Evolutionary conservation across 2,113 vertebrate genomes (phyloP).

Genomic region (Carassius gibelio): DNA sequence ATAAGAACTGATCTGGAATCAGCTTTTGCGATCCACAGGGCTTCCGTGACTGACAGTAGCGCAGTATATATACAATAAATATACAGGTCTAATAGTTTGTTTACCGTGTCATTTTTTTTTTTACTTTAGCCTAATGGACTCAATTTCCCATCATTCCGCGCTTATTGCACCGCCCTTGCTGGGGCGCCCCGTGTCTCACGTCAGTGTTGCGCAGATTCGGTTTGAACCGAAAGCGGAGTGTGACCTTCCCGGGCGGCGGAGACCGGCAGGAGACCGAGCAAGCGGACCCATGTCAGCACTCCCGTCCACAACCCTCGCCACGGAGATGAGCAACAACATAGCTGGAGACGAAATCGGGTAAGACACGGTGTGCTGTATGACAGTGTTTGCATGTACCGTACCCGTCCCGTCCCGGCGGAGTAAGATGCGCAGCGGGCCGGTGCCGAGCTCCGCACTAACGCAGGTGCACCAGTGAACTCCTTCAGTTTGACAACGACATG

Average conservation of each 20-base stretch:
- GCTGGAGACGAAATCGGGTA: conserved; percentile 94
- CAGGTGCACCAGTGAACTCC: neutral
- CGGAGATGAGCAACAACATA: conserved; percentile 90
- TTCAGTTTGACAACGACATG: neutral
- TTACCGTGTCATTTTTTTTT: neutral
- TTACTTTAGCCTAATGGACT: conserved; percentile 7
- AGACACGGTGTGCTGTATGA: conserved; percentile 61
- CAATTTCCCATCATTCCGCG: conserved; percentile 28
- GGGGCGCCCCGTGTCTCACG: conserved; percentile 70
- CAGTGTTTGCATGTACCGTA: neutral
- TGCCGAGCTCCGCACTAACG: neutral
- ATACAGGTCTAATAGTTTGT: too few species aligned
- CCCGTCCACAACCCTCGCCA: conserved; percentile 68
- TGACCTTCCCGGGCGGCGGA: conserved; percentile 80
- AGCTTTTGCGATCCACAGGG: too few species aligned
- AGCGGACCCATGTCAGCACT: conserved; percentile 57
- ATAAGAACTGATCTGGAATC: too few species aligned
- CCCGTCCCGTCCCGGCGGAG: conserved; percentile 6
- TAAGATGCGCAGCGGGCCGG: conserved; percentile 36
- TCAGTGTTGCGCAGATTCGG: conserved; percentile 84
- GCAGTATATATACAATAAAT: too few species aligned
- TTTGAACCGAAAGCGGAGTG: conserved; percentile 84
- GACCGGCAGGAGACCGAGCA: conserved; percentile 63
- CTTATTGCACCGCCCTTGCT: conserved; percentile 63
- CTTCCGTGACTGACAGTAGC: too few species aligned